Evolutionary conservation across 2,888 invertebrate genomes (phyloP).

Genomic region (Ormyrus rosae): DNA sequence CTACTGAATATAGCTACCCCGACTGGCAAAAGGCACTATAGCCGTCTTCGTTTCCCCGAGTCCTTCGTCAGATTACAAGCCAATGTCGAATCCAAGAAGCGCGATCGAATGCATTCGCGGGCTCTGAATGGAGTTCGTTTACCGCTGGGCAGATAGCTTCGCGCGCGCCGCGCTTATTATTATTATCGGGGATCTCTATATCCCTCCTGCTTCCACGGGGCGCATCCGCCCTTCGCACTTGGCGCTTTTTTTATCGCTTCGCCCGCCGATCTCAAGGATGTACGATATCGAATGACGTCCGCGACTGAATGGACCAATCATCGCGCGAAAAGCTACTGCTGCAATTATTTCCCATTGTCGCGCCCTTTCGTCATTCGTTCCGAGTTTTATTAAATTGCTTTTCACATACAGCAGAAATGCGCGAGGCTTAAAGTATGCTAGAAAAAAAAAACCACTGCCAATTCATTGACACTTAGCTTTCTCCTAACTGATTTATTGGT

Average conservation of each 20-base stretch:
- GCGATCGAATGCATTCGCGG: not conserved
- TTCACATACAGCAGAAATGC: no score
- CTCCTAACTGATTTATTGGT: no score
- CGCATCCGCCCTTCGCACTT: conserved; percentile 1
- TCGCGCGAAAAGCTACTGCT: conserved; percentile 32
- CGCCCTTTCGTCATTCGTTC: no score
- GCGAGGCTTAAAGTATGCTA: no score
- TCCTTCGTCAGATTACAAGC: conserved; percentile 2
- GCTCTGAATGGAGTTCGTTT: conserved; percentile 65
- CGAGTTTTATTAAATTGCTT: no score
- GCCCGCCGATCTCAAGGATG: conserved; percentile 8
- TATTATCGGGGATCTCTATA: conserved; percentile 30
- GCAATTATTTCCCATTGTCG: conserved; percentile 59
- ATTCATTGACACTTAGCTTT: no score
- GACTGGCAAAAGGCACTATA: no score
- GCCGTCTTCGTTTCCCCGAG: not conserved
- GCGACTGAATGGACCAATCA: conserved; percentile 64
- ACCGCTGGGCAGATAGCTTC: conserved; percentile 31
- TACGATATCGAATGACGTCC: conserved; percentile 48
- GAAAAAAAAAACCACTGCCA: no score
- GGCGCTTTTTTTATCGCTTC: not conserved
- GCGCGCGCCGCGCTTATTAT: conserved; percentile 35
- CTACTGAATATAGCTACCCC: no score
- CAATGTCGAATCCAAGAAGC: conserved; percentile 20
- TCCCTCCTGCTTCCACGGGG: not conserved